These are phyloP conservation scores for Mimas tiliae DNA, from an alignment of 2,888 invertebrate species.

Conservation along the genomic window DNA sequence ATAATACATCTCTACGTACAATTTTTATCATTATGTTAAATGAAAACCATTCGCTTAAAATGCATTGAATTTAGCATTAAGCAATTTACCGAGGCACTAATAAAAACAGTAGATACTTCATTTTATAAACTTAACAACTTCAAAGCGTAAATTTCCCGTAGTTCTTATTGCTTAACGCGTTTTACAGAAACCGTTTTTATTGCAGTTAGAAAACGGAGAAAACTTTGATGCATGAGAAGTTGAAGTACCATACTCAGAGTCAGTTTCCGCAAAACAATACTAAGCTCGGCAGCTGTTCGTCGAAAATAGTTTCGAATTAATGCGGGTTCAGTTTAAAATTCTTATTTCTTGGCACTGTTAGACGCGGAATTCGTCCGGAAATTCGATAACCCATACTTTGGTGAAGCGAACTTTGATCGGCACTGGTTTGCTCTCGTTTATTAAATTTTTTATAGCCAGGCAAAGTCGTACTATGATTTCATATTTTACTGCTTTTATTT, in stretches of 20 bases:
- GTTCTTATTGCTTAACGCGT: not conserved
- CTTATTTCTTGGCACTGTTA: constrained; percentile 41
- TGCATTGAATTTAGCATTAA: not conserved
- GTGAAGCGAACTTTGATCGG: constrained; percentile 38
- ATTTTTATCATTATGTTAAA: too few species aligned
- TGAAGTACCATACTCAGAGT: constrained; percentile 30
- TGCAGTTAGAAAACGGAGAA: constrained; percentile 10
- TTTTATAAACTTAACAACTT: not conserved
- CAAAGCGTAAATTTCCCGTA: not conserved
- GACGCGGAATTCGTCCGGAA: constrained; percentile 35
- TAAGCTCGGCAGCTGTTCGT: constrained; percentile 35
- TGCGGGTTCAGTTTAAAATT: constrained; percentile 43
- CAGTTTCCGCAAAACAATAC: constrained; percentile 33
- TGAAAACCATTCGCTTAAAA: not conserved
- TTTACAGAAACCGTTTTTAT: constrained; percentile 7
- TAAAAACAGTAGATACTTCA: not conserved
- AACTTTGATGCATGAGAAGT: constrained; percentile 15
- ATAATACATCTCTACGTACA: too few species aligned
- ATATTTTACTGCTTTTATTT: constrained; percentile 25
- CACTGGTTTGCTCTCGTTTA: constrained; percentile 28
- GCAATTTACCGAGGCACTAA: not conserved
- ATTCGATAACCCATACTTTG: constrained; percentile 42
- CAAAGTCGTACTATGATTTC: not conserved
- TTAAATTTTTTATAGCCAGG: constrained; percentile 14
- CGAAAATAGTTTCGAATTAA: constrained; percentile 47